Evolutionary conservation across 1,140 invertebrate genomes (phyloP).

Genomic region (Colletes latitarsis): DNA sequence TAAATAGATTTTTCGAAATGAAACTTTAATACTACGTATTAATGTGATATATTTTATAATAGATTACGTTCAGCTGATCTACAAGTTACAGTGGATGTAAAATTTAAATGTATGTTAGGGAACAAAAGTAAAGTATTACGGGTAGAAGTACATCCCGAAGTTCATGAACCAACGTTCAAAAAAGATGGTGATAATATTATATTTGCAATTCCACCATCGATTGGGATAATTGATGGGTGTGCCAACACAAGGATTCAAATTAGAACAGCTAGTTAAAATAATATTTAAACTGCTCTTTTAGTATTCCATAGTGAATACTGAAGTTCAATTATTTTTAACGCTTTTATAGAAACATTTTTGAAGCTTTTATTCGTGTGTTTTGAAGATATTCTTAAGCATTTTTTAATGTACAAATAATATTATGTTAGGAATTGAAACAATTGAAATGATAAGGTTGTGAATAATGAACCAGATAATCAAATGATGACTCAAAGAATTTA

Average conservation of each 20-base stretch:
- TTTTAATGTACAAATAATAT: slow-evolving; percentile 43
- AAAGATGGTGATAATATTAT: slow-evolving; percentile 83
- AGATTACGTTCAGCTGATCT: slow-evolving; percentile 84
- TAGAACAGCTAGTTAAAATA: slow-evolving; percentile 61
- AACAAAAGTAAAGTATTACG: slow-evolving; percentile 85
- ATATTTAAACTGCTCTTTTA: neutral
- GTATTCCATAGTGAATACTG: neutral
- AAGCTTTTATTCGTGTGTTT: slow-evolving; percentile 16
- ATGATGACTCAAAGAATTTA: neutral
- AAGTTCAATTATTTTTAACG: slow-evolving; percentile 14
- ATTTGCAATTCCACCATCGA: slow-evolving; percentile 81
- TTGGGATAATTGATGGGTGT: slow-evolving; percentile 71
- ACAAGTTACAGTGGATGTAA: slow-evolving; percentile 84
- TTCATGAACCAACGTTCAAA: slow-evolving; percentile 83
- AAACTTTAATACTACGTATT: neutral
- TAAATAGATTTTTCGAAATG: slow-evolving; percentile 22
- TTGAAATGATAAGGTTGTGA: neutral
- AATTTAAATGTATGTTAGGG: slow-evolving; percentile 88
- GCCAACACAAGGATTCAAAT: slow-evolving; percentile 69
- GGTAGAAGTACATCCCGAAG: slow-evolving; percentile 84
- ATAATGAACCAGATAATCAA: slow-evolving; percentile 6
- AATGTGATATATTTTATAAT: slow-evolving; percentile 30
- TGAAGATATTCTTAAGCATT: slow-evolving; percentile 3
- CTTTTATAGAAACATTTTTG: neutral
- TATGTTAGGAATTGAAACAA: slow-evolving; percentile 15